These are phyloP conservation scores for Archilochus colubris DNA, from an alignment of 2,113 vertebrate genomes.

Conservation along the genomic window DNA sequence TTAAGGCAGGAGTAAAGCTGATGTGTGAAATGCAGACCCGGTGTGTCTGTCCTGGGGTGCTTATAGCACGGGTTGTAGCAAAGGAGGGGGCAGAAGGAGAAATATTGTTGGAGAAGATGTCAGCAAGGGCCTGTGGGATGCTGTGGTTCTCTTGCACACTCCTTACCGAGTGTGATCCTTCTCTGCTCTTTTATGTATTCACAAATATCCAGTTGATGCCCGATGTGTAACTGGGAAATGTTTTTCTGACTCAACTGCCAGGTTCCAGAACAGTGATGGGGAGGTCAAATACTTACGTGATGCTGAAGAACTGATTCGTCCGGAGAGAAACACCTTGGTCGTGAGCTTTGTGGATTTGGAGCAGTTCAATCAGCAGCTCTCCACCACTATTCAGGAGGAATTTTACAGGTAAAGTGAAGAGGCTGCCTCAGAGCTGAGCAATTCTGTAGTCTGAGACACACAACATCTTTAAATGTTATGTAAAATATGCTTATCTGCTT, in stretches of 20 bases:
- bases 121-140: not conserved
- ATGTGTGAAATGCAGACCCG: accelerated
- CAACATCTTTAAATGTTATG: accelerated
- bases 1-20: not conserved
- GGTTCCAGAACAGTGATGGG: slow-evolving; percentile 90
- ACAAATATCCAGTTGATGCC: not conserved
- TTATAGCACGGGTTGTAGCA: accelerated
- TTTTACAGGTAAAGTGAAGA: slow-evolving; percentile 89
- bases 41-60: accelerated
- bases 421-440: not conserved
- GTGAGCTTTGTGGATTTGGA: slow-evolving; percentile 95
- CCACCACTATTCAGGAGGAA: slow-evolving; percentile 95
- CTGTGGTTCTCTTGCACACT: accelerated
- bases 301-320: slow-evolving; percentile 94
- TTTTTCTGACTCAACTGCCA: slow-evolving; percentile 27
- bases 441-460: not conserved
- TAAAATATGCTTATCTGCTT: not conserved
- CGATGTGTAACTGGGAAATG: not conserved
- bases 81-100: not conserved
- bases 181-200: not conserved
- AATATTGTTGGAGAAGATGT: not conserved
- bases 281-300: slow-evolving; percentile 92
- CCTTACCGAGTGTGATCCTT: accelerated
- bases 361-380: slow-evolving; percentile 96
- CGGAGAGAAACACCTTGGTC: slow-evolving; percentile 92